phyloP scores from a whole-genome alignment of 1,140 invertebrate genomes.

The Bactericera cockerelli region DNA sequence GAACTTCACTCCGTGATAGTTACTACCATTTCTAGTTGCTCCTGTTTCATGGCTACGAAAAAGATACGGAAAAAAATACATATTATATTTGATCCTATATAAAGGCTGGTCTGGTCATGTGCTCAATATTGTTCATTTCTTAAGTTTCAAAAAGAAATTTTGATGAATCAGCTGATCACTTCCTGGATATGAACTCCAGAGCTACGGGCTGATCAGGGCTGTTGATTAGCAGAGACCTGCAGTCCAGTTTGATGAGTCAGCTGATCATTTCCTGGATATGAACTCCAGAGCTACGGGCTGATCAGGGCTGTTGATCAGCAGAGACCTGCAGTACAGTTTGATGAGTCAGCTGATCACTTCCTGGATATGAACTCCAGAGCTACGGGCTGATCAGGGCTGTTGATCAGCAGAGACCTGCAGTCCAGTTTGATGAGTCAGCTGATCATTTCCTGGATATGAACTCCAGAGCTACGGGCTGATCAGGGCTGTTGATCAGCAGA shows the following conservation, averaged over 20 bases:
- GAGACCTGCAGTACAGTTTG: slow-evolving; percentile 44
- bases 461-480: slow-evolving; percentile 44
- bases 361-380: slow-evolving; percentile 36
- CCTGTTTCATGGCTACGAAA: no score
- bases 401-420: slow-evolving; percentile 51
- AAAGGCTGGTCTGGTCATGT: no score
- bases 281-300: slow-evolving; percentile 45
- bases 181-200: slow-evolving; percentile 35
- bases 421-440: no score
- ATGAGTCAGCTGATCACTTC: no score
- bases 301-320: slow-evolving; percentile 66
- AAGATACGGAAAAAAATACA: no score
- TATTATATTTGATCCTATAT: no score
- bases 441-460: slow-evolving; percentile 33
- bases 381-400: slow-evolving; percentile 58
- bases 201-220: slow-evolving; percentile 54
- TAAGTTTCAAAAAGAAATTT: no score
- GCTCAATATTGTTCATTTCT: no score
- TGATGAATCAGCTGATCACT: no score
- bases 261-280: slow-evolving; percentile 26
- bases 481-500: slow-evolving; percentile 61
- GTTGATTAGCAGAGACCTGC: slow-evolving; percentile 55
- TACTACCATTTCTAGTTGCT: no score
- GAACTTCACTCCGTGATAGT: no score
- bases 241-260: no score